Conservation (phyloP, 1,140 invertebrate species). For the Calliopsis andreniformis region DNA sequence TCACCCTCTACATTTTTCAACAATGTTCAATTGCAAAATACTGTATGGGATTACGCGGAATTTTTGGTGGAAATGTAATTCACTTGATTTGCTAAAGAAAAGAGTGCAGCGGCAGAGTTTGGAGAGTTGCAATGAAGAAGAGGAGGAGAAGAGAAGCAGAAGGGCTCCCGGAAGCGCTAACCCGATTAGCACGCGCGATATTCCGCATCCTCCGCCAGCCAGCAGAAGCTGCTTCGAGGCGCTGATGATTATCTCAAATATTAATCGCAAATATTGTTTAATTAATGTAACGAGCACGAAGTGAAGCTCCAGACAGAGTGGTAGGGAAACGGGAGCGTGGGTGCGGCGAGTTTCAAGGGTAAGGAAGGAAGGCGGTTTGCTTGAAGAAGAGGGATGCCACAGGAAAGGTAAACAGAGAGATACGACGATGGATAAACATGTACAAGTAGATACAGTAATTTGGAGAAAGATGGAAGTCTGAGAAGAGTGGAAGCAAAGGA, state of each 20-base stretch:
- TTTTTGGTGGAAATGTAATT: constrained; percentile 15
- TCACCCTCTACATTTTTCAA: too few species aligned
- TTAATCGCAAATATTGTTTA: constrained; percentile 81
- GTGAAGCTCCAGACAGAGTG: constrained; percentile 36
- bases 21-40: too few species aligned
- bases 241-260: constrained; percentile 80
- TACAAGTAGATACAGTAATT: constrained; percentile 3
- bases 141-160: constrained; percentile 37
- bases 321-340: constrained; percentile 17
- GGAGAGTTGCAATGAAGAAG: neutral
- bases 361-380: neutral
- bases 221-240: constrained; percentile 68
- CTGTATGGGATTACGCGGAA: too few species aligned
- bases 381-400: constrained; percentile 18
- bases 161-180: constrained; percentile 59
- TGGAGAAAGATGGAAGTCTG: neutral
- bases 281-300: constrained; percentile 76
- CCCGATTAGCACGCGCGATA: constrained; percentile 64
- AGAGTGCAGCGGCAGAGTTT: neutral
- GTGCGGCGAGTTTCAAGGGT: neutral
- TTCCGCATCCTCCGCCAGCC: constrained; percentile 60
- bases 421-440: constrained; percentile 28
- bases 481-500: neutral
- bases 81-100: neutral
- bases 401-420: constrained; percentile 22